A percentile compares a stretch with the other conserved stretches of the same genome.
These are phyloP conservation scores for Lophotriccus pileatus DNA, from an alignment of 2,797 vertebrate genomes.

Conservation along the genomic window DNA sequence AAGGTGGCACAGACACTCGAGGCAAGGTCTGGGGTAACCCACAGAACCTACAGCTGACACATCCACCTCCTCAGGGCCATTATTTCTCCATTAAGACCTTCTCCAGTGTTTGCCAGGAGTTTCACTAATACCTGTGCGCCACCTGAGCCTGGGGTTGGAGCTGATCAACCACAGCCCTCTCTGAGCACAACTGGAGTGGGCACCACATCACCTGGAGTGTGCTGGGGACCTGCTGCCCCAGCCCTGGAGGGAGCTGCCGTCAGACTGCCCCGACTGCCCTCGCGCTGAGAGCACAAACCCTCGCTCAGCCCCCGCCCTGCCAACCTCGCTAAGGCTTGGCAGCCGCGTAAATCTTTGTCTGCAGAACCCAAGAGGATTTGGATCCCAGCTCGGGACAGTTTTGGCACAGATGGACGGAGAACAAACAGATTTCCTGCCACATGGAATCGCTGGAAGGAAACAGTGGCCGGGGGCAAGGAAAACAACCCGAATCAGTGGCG, in stretches of 20 bases:
- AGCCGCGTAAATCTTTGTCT: not conserved
- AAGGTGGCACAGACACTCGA: not conserved
- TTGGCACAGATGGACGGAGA: not conserved
- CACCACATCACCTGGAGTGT: fast-evolving
- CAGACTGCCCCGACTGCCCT: not conserved
- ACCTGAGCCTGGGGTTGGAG: not conserved
- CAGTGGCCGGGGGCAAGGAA: not conserved
- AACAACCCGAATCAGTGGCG: not conserved
- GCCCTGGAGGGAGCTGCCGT: not conserved
- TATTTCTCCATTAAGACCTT: not conserved
- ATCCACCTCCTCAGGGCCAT: not conserved
- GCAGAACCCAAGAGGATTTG: not conserved
- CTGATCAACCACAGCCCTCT: not conserved
- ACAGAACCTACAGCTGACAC: not conserved
- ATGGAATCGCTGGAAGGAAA: not conserved
- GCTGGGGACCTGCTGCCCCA: not conserved
- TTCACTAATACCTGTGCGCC: not conserved
- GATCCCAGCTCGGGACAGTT: not conserved
- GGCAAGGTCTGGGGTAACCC: fast-evolving
- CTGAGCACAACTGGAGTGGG: fast-evolving
- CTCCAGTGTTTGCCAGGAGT: not conserved
- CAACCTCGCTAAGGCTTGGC: not conserved
- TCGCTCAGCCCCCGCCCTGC: not conserved
- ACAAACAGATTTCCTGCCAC: conserved; percentile 16
- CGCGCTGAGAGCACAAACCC: not conserved